Base-by-base conservation (phyloP, 2,113 vertebrate species). In the Triplophysa rosa region DNA sequence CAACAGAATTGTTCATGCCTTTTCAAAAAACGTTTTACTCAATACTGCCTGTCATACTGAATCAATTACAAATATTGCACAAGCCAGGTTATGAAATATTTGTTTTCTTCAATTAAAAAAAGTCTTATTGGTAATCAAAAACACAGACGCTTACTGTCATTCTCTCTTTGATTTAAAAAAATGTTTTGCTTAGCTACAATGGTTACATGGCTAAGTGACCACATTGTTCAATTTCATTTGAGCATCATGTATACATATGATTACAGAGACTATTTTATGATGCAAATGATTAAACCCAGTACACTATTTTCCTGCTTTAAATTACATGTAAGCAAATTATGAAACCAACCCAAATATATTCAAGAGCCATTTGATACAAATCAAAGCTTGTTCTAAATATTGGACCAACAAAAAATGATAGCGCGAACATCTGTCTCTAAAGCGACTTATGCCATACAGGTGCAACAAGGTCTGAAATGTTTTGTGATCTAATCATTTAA, bases 1-100 rank as follows among this genome's bases (percentile, higher is more conserved):
- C 59, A 56, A 29, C 26, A 56, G 47, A 66, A 67, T 23, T 59
- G 16, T 58, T 9, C 29, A 42, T 52, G 40, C 16, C 4, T 73
- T 61, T 74, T 54, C 21, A n/a, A 23, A 23, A 52, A 67, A 17
- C 3, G 8, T 52, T 76, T 61, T 45, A 19, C 3, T 67, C 40
- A 59, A 8, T 14, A 5, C 14, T 42, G 24, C n/a, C 19, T 77
- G 59, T 71, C 73, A 72, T 21, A n/a, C 42, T 67, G 16, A 72
- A 58, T 42, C 40, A 66, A 72, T 70, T 21, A 75, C 23, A 40
- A 13, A 68, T 23, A 78, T 78, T 79, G 19, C 79, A 24, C 17
- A 17, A 76, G 6, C 13, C 16, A 19, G 68, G 33, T 85, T 84
- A 0, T 49, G 42, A 23, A 80, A 12, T 47, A 37, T 26, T 71